Evolutionary conservation across 1,140 invertebrate genomes (phyloP).

Genomic region (Acromyrmex heyeri): DNA sequence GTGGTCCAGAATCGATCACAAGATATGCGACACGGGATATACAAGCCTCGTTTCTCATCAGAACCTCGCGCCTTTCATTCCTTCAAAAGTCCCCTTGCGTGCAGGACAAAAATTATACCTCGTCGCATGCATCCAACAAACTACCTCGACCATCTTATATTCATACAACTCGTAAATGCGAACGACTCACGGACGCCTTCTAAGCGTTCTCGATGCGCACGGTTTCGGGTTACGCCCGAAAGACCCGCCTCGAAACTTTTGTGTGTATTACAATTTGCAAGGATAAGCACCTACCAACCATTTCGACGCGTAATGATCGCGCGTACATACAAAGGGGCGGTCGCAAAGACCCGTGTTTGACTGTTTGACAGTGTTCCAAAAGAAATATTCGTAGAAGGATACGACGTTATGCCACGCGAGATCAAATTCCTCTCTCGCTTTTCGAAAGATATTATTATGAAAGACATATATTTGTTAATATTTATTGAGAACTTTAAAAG

Average conservation of each 20-base stretch:
- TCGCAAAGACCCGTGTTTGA: slow-evolving; percentile 42
- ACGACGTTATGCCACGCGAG: slow-evolving; percentile 18
- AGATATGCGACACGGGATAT: not conserved
- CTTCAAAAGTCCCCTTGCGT: slow-evolving; percentile 61
- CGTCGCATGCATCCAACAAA: slow-evolving; percentile 65
- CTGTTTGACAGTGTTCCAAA: slow-evolving; percentile 37
- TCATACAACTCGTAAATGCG: slow-evolving; percentile 73
- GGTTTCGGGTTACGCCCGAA: slow-evolving; percentile 65
- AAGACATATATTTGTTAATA: not conserved
- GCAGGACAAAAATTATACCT: slow-evolving; percentile 73
- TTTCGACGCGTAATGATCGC: slow-evolving; percentile 66
- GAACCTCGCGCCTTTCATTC: slow-evolving; percentile 21
- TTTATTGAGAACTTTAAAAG: not conserved
- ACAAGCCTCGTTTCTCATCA: slow-evolving; percentile 28
- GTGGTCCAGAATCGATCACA: slow-evolving; percentile 43
- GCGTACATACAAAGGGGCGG: slow-evolving; percentile 46
- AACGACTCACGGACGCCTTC: slow-evolving; percentile 71
- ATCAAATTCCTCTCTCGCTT: slow-evolving; percentile 31
- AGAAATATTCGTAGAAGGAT: slow-evolving; percentile 48
- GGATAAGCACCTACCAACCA: slow-evolving; percentile 71
- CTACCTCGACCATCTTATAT: slow-evolving; percentile 68
- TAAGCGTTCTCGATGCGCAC: slow-evolving; percentile 69
- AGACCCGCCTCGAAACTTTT: slow-evolving; percentile 68
- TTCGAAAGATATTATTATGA: not conserved
- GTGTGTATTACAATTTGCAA: slow-evolving; percentile 62